Evolutionary conservation across 2,888 invertebrate genomes (phyloP), one percentile per base, ranked within the genome.

Genomic region (Nomada hirtipes): DNA sequence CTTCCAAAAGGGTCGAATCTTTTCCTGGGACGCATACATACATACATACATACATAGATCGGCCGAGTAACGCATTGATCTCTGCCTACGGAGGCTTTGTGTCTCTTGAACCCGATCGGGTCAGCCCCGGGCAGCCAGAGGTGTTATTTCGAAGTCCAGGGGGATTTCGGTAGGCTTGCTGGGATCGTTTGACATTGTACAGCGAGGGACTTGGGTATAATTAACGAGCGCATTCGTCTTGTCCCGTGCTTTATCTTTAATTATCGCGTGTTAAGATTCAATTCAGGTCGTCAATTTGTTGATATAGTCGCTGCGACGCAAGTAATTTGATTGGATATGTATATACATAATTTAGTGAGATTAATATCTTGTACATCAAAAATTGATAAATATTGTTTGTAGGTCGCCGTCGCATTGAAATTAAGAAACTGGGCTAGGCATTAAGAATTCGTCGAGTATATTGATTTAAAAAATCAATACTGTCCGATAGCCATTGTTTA

Each of bases 21-120:
- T 84, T 88, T 78, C 64, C 69, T 67, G 60, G 63, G 63, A 36
- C 72, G 47, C 36, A 61, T n/a, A 59, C 7, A 20, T 36, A 0
- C 47, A 47, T 47, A 50, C 52, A 26, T 44, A 47, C 26, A 18
- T 29, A 44, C 13, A 29, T 10, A 55, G 61, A 60, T 76, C 55
- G 52, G 23, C 15, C 26, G 60, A 52, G 69, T 72, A 71, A 65
- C 60, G 67, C 84, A 81, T 79, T 82, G 87, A 87, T 87, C 87
- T 86, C 69, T 71, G 72, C 61, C 68, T 67, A 65, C 75, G 73
- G 76, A 76, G 70, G 78, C 71, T 83, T 75, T 79, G 76, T 78
- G 76, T 84, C 74, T 73, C 65, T 63, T n/a, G 71, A 67, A 76
- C 61, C 80, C 88, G 79, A 77, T 74, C 83, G 77, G 85, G 81